A percentile compares a stretch with the other conserved stretches of the same genome.
phyloP scores from a whole-genome alignment of 2,113 vertebrate species.

The Crypturellus undulatus region DNA sequence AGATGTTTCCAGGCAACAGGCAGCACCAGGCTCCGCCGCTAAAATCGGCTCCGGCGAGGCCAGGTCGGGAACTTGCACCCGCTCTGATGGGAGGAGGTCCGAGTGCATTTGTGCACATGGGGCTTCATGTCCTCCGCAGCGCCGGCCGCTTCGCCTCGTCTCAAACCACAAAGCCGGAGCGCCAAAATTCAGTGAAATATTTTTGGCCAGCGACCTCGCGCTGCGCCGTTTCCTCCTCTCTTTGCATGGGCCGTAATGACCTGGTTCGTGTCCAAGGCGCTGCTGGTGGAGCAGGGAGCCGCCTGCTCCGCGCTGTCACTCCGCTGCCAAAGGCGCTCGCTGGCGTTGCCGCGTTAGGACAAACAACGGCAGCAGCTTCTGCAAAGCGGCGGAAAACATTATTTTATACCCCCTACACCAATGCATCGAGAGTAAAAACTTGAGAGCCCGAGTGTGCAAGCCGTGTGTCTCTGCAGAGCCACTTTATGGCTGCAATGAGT shows the following conservation, averaged over 20 bases:
- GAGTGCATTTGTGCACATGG: neutral
- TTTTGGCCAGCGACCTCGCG: constrained; percentile 1
- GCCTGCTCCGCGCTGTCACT: constrained; percentile 14
- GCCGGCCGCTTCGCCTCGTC: too few relatives aligned
- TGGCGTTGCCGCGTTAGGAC: neutral
- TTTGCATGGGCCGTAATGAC: constrained; percentile 49
- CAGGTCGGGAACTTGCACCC: constrained; percentile 28
- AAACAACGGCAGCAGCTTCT: neutral
- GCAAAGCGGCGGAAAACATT: neutral
- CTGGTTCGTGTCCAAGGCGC: constrained; percentile 51
- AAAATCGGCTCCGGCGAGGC: constrained; percentile 13
- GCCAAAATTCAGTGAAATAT: neutral
- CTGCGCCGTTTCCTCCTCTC: neutral
- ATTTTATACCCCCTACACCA: neutral
- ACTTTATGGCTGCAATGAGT: too few relatives aligned
- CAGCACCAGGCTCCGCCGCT: neutral
- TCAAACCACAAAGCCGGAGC: neutral
- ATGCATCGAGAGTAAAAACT: accelerated
- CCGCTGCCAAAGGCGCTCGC: neutral
- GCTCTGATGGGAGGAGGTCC: neutral
- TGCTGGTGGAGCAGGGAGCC: constrained; percentile 25
- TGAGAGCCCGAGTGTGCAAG: neutral
- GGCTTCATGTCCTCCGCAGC: neutral
- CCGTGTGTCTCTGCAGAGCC: neutral
- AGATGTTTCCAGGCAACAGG: constrained; percentile 53